phyloP scores from a whole-genome alignment of 2,797 vertebrate genomes.

The Hypotaenidia okinawae region DNA sequence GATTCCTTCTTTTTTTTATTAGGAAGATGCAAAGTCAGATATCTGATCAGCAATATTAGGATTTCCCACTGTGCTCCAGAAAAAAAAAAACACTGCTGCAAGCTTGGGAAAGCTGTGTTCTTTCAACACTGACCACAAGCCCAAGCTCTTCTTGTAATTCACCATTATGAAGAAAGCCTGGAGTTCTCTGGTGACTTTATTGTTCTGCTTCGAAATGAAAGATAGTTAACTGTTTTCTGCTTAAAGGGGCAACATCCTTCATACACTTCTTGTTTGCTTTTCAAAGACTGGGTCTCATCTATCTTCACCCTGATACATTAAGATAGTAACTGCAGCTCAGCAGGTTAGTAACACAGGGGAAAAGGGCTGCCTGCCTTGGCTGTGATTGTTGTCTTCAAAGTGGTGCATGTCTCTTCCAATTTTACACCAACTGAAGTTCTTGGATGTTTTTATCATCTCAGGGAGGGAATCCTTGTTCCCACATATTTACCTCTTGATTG shows the following conservation, averaged over 20 bases:
- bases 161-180: neutral
- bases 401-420: neutral
- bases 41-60: neutral
- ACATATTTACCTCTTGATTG: neutral
- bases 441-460: neutral
- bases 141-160: neutral
- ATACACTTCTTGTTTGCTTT: neutral
- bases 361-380: neutral
- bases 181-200: neutral
- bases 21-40: neutral
- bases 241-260: neutral
- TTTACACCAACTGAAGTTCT: neutral
- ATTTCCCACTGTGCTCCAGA: neutral
- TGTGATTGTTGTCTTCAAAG: neutral
- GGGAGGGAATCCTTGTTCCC: neutral
- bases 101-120: neutral
- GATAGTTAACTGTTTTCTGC: neutral
- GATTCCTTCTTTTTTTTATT: neutral
- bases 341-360: neutral
- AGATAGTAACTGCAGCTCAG: neutral
- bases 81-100: neutral
- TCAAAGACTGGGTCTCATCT: neutral
- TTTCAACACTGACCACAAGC: neutral
- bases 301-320: neutral
- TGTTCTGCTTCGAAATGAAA: neutral